Evolutionary conservation across 2,113 vertebrate species (phyloP).

Genomic region (Hippolais icterina): DNA sequence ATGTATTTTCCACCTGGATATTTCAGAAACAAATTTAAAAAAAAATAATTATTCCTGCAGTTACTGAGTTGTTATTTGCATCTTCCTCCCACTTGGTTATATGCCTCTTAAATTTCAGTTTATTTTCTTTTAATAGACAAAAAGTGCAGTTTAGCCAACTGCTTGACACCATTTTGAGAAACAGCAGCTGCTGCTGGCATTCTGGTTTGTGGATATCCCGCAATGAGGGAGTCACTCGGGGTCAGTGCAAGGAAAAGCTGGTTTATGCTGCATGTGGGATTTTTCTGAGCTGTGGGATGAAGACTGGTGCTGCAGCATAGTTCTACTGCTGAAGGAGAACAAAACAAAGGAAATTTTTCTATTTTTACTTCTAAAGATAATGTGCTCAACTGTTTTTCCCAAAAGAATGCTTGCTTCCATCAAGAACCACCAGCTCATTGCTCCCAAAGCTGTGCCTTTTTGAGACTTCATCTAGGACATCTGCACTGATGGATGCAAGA

Average conservation of each 20-base stretch:
- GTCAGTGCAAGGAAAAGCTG: constrained; percentile 14
- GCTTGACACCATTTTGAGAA: constrained; percentile 12
- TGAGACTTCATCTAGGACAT: background rate
- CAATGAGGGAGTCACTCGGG: constrained; percentile 6
- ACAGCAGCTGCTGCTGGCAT: constrained; percentile 27
- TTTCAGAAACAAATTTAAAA: background rate
- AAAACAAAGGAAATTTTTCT: constrained; percentile 21
- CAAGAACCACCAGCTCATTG: background rate
- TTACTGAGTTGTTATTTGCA: background rate
- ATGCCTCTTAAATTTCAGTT: background rate
- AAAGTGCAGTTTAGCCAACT: background rate
- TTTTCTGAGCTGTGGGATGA: constrained; percentile 43
- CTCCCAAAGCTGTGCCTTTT: background rate
- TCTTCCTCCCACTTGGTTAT: background rate
- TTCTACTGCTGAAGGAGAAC: background rate
- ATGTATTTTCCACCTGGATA: background rate
- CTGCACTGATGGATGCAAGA: background rate
- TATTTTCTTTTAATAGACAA: constrained; percentile 14
- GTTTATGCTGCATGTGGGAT: constrained; percentile 22
- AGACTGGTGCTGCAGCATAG: background rate
- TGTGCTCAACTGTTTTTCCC: background rate
- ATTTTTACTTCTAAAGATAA: constrained; percentile 26
- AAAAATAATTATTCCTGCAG: background rate
- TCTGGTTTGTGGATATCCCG: constrained; percentile 7
- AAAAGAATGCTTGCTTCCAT: background rate